Percentiles rank a stretch among this genome's conserved stretches.
Conservation (phyloP, 2,797 vertebrate species). For the Neoniphon sammara region DNA sequence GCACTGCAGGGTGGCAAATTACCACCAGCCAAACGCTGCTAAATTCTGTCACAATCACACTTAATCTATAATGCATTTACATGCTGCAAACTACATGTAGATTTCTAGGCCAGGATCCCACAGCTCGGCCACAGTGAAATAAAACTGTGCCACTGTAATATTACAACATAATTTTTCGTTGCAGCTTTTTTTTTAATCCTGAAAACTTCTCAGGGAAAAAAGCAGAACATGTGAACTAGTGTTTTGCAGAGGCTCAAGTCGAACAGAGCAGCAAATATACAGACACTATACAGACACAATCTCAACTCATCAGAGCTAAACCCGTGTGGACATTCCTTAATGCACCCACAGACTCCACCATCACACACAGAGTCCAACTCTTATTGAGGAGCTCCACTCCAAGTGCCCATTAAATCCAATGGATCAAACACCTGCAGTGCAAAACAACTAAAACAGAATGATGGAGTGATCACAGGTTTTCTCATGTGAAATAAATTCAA, state of each 20-base stretch:
- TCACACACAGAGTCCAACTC: conserved; percentile 44
- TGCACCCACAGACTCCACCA: conserved; percentile 44
- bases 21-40: neutral
- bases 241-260: too few relatives aligned
- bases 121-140: neutral
- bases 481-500: conserved; percentile 7
- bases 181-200: neutral
- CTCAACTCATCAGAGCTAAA: conserved; percentile 37
- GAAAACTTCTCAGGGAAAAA: neutral
- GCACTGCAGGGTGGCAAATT: neutral
- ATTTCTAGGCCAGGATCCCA: too few relatives aligned
- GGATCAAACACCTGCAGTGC: conserved; percentile 49
- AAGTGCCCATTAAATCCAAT: conserved; percentile 42
- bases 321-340: conserved; percentile 34
- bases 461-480: conserved; percentile 4
- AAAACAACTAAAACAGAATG: conserved; percentile 15
- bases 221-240: too few relatives aligned
- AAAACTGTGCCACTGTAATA: neutral
- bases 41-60: neutral
- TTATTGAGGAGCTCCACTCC: conserved; percentile 16
- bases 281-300: neutral
- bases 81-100: neutral
- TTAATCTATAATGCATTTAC: neutral
- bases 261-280: too few relatives aligned
- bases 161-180: neutral